Base-by-base conservation (phyloP, 2,888 invertebrate species). In the Tenthredo notha region DNA sequence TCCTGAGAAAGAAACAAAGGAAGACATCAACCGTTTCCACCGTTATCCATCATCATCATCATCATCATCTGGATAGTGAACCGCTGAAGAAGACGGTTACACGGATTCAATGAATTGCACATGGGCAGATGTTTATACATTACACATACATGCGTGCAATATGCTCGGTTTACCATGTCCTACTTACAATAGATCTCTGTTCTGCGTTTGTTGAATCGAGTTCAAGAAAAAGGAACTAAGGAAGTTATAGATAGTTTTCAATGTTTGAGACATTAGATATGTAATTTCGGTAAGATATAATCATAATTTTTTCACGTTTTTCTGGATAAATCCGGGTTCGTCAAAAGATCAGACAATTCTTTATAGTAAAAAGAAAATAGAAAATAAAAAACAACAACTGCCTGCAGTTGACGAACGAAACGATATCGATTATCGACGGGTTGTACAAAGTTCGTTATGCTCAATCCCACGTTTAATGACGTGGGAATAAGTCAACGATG, bases 121-220 rank as follows among this genome's bases (percentile, higher is more conserved):
- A 61, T 40, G 80, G n/a, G 61, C 21, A 80, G 33, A 58, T 21
- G 61, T 80, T 80, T 80, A 25, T 61, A 80, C 33, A 61, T 40
- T 21, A 33, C 61, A 61, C 6, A 40, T 40, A 74, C 43, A 67
- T 0, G 43, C 15, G n/a, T 10, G 61, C 12, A 61, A 9, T 77
- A 80, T 21, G 61, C 61, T 78, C 58, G 58, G 40, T 4, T 80
- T 40, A 29, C 40, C 37, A 40, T 40, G 61, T 7, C 80, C 58
- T 40, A 80, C 40, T 61, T 80, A 80, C 80, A 80, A 61, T 61
- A n/a, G 58, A 50, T 61, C 80, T 80, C 80, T 58, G 58, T 80
- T 58, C 80, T 10, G 10, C 40, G 61, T 37, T 58, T 29, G n/a
- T 37, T 80, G n/a, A 58, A 77, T 74, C 43, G 54, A 77, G 54